Evolutionary conservation across 30 jellyfish, hydroid and myxozoan species (phyloP), one percentile per base, ranked within the genome.

Genomic region (Turritopsis dohrnii): DNA sequence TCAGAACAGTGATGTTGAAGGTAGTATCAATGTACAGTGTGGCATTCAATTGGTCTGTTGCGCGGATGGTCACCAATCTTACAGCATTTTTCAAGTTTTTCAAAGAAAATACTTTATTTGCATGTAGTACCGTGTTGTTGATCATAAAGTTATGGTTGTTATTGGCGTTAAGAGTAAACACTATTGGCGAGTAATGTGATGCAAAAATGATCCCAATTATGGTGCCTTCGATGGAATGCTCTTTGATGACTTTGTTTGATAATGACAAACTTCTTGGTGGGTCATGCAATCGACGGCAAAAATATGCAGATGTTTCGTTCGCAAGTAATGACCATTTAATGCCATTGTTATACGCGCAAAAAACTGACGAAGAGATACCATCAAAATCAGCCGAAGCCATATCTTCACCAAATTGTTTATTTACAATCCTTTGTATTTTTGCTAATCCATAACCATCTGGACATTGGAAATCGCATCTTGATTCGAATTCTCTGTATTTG

Each of bases 271-370:
- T 41, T 19, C 79, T 25, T 21, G 98, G 98, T 25, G 98, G 98
- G 86, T 92, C 96, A 75, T 92, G 88, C 20, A 71, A 27, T n/a
- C 98, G 82, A 52, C 96, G 93, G 89, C 98, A 92, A 81, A 21
- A 92, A 65, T 79, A 84, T 23, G 16, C 19, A 7, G 9, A 27
- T n/a, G 28, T n/a, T 69, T n/a, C 77, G 30, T 16, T 69, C 17
- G 17, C 19, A 69, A 9, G 22, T n/a, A 69, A 0, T 23, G 28
- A 23, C 77, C 77, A 69, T 69, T 69, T 19, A 0, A 0, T 21
- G 19, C 7, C 4, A n/a, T 27, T 27, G 30, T 69, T 69, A 19
- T n/a, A 69, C 9, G 30, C 30, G 8, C 77, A 69, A 23, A 9
- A n/a, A 9, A 69, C 30, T 7, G 28, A 23, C 0, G 8, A 69